Evolutionary conservation across 2,797 vertebrate species (phyloP).

Genomic region (Sparidentex hasta): DNA sequence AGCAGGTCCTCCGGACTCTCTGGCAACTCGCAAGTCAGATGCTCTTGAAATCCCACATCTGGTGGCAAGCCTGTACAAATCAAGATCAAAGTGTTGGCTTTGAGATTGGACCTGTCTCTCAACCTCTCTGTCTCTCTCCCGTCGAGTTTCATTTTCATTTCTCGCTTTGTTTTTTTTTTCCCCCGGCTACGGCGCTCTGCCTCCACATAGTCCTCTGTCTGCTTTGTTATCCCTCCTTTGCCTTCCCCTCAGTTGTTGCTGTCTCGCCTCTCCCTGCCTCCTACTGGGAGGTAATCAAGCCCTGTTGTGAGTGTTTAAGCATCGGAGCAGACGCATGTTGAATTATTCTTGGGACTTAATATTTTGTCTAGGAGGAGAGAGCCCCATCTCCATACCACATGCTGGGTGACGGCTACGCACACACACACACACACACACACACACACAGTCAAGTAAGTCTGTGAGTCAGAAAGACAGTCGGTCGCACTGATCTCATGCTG

Average conservation of each 20-base stretch:
- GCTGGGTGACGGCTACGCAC: conserved; percentile 49
- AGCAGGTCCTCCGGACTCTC: conserved; percentile 75
- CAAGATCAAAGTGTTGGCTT: conserved; percentile 70
- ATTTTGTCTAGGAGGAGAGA: conserved; percentile 66
- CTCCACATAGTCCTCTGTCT: conserved; percentile 30
- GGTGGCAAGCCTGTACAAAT: conserved; percentile 68
- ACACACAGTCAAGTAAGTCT: conserved; percentile 44
- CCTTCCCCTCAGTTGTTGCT: conserved; percentile 54
- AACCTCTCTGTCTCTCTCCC: conserved; percentile 53
- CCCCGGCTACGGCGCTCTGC: conserved; percentile 16
- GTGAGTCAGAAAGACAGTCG: conserved; percentile 65
- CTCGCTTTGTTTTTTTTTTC: conserved; percentile 28
- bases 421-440: conserved; percentile 18
- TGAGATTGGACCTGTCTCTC: conserved; percentile 66
- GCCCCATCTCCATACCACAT: conserved; percentile 43
- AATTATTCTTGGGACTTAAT: conserved; percentile 75
- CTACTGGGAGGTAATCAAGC: conserved; percentile 79
- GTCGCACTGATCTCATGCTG: conserved; percentile 63
- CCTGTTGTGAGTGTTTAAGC: conserved; percentile 83
- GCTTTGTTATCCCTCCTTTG: conserved; percentile 64
- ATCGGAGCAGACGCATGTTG: conserved; percentile 57
- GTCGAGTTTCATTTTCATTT: conserved; percentile 65
- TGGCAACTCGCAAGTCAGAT: conserved; percentile 67
- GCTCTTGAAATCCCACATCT: conserved; percentile 74
- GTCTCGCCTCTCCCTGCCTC: conserved; percentile 61